Evolutionary conservation across 2,113 vertebrate species (phyloP), one percentile per base, ranked within the genome.

Genomic region (Vombatus ursinus): DNA sequence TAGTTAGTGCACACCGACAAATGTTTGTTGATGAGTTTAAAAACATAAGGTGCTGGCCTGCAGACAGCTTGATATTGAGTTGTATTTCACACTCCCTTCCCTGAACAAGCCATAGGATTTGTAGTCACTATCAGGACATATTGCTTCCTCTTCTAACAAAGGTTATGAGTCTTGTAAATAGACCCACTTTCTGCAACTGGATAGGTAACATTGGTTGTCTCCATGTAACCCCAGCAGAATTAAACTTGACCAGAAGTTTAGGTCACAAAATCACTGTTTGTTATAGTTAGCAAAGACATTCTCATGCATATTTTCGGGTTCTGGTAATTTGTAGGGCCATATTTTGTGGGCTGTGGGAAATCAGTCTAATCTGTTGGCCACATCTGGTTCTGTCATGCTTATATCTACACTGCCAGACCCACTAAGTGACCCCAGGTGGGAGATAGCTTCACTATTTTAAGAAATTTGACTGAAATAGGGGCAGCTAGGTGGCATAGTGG

Each of bases 301-400:
- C 51, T 52, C 89, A 89, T 91, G 44, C 37, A 94, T 52, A 92
- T 95, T 93, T 94, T 50, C 91, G 93, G 48, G 25, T 89, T 94
- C 54, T 94, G 92, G 37, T 95, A 84, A 54, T 91, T 94, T 90
- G 50, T 53, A 94, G 52, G 24, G 90, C 26, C 52, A 91, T 31
- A 19, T 89, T 95, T 95, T 91, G 50, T 96, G 37, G 48, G 12
- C 89, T 47, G 89, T 95, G 24, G 12, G 91, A 91, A 96, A 92
- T 96, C 4, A 12, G 57, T 90, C 61, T 90, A 3, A 31, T 16
- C 93, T 44, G 94, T 90, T 94, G 26, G 68, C 96, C 51, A 90
- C 23, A 91, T 90, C 96, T 93, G 95, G 61, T 93, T 93, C 49
- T 53, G 11, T 93, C 48, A 57, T 19, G 93, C 23, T 84, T 84